phyloP scores from a whole-genome alignment of 2,888 invertebrate species.

The Lasioglossum zephyrum region DNA sequence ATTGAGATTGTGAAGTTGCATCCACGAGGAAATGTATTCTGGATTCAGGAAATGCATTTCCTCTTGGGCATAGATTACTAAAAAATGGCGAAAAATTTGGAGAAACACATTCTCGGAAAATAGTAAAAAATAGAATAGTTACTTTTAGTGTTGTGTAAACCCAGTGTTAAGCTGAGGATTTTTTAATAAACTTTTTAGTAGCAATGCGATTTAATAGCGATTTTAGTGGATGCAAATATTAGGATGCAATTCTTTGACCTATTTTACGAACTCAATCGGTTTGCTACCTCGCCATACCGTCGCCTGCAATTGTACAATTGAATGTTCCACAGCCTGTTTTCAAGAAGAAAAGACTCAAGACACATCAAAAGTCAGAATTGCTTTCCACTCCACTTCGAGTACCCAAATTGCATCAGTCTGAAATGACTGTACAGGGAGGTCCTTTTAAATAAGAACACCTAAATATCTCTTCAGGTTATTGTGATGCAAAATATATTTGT shows the following conservation, averaged over 20 bases:
- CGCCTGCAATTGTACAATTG: conserved; percentile 5
- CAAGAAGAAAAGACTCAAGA: background rate
- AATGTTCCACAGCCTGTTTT: conserved; percentile 6
- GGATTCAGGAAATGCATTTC: too few relatives aligned
- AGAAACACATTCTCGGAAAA: too few relatives aligned
- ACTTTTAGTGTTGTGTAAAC: background rate
- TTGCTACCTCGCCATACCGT: background rate
- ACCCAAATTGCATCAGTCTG: background rate
- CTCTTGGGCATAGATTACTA: too few relatives aligned
- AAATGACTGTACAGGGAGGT: background rate
- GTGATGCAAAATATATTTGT: too few relatives aligned
- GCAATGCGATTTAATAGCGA: background rate
- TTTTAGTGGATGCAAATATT: background rate
- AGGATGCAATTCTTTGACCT: background rate
- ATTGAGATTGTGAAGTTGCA: too few relatives aligned
- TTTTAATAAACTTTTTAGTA: background rate
- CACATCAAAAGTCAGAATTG: background rate
- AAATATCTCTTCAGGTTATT: too few relatives aligned
- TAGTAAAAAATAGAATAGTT: background rate
- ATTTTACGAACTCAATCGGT: background rate
- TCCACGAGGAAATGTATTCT: too few relatives aligned
- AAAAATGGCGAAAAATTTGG: too few relatives aligned
- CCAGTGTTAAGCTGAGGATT: background rate
- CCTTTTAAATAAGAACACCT: too few relatives aligned
- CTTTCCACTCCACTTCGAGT: background rate